These are phyloP conservation scores for Timema cristinae DNA, from an alignment of 2,888 invertebrate genomes.

Conservation along the genomic window DNA sequence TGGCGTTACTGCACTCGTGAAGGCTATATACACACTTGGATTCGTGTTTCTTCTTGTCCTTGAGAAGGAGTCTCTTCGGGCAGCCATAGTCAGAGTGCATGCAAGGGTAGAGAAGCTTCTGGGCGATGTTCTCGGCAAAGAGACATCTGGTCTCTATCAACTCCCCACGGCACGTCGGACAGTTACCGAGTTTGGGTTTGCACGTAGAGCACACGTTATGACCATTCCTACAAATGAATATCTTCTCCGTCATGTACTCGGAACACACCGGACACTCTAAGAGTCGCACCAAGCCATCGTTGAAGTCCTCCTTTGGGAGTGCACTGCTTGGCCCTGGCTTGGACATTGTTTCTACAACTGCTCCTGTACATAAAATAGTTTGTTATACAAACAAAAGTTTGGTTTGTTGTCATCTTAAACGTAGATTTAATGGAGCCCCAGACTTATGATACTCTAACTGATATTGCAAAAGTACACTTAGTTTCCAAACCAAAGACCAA, in stretches of 20 bases:
- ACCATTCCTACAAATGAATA: slow-evolving; percentile 7
- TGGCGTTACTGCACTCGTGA: background rate
- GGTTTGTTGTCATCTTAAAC: no score
- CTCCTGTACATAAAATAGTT: no score
- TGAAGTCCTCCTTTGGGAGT: background rate
- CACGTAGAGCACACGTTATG: slow-evolving; percentile 13
- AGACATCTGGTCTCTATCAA: slow-evolving; percentile 7
- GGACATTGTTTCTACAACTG: no score
- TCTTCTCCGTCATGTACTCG: slow-evolving; percentile 12
- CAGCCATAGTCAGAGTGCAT: background rate
- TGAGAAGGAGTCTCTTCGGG: background rate
- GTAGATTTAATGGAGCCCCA: no score
- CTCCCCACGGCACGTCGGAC: slow-evolving; percentile 9
- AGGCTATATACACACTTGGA: background rate
- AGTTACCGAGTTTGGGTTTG: background rate
- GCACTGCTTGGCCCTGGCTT: background rate
- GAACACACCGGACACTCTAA: slow-evolving; percentile 10
- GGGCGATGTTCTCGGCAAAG: slow-evolving; percentile 11
- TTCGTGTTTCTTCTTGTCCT: slow-evolving; percentile 1
- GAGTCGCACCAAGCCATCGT: slow-evolving; percentile 11
- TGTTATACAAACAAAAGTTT: no score
- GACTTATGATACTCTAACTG: no score
- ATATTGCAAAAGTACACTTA: no score
- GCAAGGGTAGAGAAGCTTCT: slow-evolving; percentile 6
- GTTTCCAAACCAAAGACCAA: no score